A percentile compares a stretch with the other conserved stretches of the same genome.
Conservation (phyloP, 2,888 invertebrate species). For the Drosophila mettleri region DNA sequence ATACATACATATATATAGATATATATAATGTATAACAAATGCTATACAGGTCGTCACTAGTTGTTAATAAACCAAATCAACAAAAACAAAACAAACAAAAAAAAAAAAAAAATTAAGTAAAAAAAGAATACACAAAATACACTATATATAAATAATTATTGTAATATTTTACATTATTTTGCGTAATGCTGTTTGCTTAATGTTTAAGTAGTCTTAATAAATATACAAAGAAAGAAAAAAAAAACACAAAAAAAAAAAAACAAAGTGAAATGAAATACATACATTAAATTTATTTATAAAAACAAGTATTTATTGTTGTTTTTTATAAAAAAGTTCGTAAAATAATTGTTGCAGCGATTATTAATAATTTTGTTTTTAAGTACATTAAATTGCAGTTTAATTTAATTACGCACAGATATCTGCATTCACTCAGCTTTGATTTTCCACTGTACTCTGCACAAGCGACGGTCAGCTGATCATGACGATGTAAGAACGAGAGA, state of each 20-base stretch:
- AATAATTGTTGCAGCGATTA: neutral
- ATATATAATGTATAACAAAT: constrained; percentile 32
- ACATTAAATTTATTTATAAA: constrained; percentile 68
- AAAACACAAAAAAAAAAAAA: constrained; percentile 1
- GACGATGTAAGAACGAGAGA: no score
- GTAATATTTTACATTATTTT: constrained; percentile 62
- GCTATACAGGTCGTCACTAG: constrained; percentile 64
- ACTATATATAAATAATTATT: constrained; percentile 51
- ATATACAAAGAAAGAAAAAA: constrained; percentile 60
- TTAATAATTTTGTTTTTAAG: neutral
- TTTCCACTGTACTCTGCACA: no score
- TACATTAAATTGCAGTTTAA: no score
- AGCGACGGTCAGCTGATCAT: no score
- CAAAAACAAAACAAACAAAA: constrained; percentile 16
- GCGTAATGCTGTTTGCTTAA: constrained; percentile 68
- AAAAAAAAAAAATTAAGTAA: constrained; percentile 23
- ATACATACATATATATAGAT: neutral
- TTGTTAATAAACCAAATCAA: constrained; percentile 49
- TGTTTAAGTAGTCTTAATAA: constrained; percentile 70
- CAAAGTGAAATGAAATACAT: constrained; percentile 35
- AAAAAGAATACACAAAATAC: constrained; percentile 49
- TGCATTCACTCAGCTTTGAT: no score
- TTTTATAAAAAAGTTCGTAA: neutral
- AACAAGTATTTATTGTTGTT: constrained; percentile 50
- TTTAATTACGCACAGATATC: no score